Percentiles rank a stretch among this genome's conserved stretches.
phyloP scores from a whole-genome alignment of 2,797 vertebrate genomes.

The Choloepus didactylus region DNA sequence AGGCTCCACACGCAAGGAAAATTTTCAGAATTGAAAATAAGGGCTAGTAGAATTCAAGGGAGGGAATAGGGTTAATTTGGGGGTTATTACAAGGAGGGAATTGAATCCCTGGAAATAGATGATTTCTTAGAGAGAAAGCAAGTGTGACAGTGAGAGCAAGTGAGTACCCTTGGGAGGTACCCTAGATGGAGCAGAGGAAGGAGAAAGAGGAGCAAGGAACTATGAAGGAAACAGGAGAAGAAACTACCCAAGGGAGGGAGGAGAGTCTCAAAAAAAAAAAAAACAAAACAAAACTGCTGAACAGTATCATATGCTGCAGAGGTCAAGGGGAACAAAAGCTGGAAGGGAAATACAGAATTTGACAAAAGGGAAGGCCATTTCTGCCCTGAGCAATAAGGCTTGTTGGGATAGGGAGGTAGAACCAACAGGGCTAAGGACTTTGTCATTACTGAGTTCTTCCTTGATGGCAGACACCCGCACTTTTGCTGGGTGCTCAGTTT shows the following conservation, averaged over 20 bases:
- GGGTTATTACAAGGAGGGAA: neutral
- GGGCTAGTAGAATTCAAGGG: neutral
- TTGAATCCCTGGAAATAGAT: neutral
- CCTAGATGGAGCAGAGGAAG: conserved; percentile 1
- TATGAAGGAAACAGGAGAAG: neutral
- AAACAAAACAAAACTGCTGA: neutral
- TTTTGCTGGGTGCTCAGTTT: neutral
- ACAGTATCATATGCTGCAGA: neutral
- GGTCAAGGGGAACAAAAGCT: neutral
- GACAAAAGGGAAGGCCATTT: neutral
- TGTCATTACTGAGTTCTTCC: neutral
- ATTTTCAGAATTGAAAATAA: neutral
- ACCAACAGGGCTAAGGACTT: neutral
- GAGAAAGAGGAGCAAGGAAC: neutral
- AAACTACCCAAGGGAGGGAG: neutral
- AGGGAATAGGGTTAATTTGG: neutral
- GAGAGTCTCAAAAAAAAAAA: conserved; percentile 1
- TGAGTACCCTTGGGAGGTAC: neutral
- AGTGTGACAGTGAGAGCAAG: neutral
- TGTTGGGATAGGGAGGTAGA: neutral
- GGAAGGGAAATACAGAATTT: neutral
- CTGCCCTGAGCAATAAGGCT: neutral
- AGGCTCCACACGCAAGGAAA: neutral
- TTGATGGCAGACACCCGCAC: neutral
- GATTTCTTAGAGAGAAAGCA: neutral